These are phyloP conservation scores for Chloroceryle amazona DNA, from an alignment of 2,797 vertebrate genomes.

Conservation along the genomic window DNA sequence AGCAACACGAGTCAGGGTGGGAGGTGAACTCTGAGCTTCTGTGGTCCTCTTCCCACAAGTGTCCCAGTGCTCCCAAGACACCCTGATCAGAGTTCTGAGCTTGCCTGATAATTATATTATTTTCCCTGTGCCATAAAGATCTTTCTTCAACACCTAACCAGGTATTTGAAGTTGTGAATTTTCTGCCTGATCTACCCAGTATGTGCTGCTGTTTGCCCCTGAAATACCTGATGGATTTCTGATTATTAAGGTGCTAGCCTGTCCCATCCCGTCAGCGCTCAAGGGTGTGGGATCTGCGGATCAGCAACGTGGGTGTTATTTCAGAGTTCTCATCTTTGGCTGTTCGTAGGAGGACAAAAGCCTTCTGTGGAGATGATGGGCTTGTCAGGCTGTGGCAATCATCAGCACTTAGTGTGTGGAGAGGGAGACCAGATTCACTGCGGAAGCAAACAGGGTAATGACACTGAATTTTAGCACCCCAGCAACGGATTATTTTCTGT, in stretches of 20 bases:
- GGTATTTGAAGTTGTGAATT: background rate
- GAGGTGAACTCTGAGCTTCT: background rate
- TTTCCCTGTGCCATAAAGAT: background rate
- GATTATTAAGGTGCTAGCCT: background rate
- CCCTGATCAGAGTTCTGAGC: background rate
- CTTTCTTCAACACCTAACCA: background rate
- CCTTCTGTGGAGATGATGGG: background rate
- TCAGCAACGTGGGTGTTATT: background rate
- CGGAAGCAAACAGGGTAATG: background rate
- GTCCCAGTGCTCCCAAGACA: background rate
- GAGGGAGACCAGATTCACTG: background rate
- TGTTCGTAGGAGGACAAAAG: background rate
- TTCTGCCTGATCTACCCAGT: background rate
- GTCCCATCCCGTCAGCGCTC: background rate
- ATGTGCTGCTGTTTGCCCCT: background rate
- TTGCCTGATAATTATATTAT: background rate
- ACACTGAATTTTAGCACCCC: background rate
- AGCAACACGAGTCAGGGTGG: background rate
- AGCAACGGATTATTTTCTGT: background rate
- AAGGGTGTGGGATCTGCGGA: background rate
- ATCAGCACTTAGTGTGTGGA: background rate
- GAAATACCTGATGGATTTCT: background rate
- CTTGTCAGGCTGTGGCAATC: background rate
- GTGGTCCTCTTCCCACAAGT: background rate
- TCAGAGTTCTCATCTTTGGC: background rate